Conservation (phyloP, 2,797 vertebrate species). For the Rhincodon typus region DNA sequence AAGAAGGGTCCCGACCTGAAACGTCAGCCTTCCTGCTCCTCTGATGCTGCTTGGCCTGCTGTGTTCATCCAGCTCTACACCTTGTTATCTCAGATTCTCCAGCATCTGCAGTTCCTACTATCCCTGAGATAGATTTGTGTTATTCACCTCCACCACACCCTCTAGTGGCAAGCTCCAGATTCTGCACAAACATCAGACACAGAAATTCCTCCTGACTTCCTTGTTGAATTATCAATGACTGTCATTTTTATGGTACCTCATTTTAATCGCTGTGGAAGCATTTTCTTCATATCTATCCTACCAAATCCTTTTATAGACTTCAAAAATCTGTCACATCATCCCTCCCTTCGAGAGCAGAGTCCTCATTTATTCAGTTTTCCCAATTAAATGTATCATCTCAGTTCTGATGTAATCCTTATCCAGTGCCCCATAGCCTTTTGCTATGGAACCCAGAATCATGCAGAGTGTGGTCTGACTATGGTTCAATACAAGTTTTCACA, state of each 20-base stretch:
- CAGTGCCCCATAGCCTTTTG: background rate
- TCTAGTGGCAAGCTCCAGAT: background rate
- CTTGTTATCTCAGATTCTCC: no score
- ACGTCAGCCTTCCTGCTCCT: no score
- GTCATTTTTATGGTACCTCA: background rate
- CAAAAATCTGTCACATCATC: no score
- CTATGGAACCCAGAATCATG: background rate
- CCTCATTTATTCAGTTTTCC: background rate
- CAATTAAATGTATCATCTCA: background rate
- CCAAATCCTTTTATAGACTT: background rate
- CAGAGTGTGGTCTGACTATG: background rate
- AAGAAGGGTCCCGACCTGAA: no score
- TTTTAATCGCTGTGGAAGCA: background rate
- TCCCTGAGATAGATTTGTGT: background rate
- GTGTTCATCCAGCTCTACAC: no score
- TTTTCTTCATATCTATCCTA: background rate
- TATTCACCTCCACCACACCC: background rate
- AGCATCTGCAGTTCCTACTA: no score
- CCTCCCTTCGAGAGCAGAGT: background rate
- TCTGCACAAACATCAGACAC: background rate
- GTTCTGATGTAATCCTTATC: background rate
- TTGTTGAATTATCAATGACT: background rate
- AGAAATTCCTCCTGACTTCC: background rate
- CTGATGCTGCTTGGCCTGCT: no score
- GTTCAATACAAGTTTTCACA: background rate